Evolutionary conservation across 2,888 invertebrate species (phyloP).

Genomic region (Macropis europaea): DNA sequence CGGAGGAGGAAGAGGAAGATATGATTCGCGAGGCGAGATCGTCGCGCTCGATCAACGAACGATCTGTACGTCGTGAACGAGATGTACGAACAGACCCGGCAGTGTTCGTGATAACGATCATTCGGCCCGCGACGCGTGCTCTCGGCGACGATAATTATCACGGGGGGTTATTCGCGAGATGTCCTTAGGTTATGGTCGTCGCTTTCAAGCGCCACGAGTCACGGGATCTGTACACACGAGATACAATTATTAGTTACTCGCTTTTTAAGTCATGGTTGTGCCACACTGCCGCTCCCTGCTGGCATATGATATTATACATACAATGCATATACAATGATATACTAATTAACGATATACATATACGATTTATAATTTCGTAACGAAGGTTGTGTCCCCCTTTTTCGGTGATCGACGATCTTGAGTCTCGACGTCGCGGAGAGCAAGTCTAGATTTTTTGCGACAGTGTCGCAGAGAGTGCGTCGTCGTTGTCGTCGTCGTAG

Average conservation of each 20-base stretch:
- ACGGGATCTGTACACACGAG: conserved; percentile 52
- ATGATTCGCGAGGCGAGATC: conserved; percentile 18
- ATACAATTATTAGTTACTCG: conserved; percentile 68
- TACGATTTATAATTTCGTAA: conserved; percentile 74
- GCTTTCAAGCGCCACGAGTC: conserved; percentile 52
- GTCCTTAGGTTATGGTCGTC: conserved; percentile 59
- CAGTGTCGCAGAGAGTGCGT: conserved; percentile 55
- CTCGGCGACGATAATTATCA: conserved; percentile 57
- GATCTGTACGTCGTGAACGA: conserved; percentile 2
- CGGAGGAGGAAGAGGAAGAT: conserved; percentile 31
- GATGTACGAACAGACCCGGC: conserved; percentile 44
- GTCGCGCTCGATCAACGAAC: not conserved
- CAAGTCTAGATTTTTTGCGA: conserved; percentile 44
- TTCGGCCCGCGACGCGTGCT: conserved; percentile 54
- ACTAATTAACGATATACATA: conserved; percentile 54
- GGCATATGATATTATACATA: conserved; percentile 64
- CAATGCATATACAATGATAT: conserved; percentile 41
- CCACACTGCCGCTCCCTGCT: conserved; percentile 72
- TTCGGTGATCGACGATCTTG: conserved; percentile 64
- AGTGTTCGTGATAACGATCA: conserved; percentile 34
- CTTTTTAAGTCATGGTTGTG: conserved; percentile 76
- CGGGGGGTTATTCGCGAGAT: conserved; percentile 46
- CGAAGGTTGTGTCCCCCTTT: conserved; percentile 76
- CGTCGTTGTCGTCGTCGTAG: conserved; percentile 49
- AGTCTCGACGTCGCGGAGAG: conserved; percentile 63